These are phyloP conservation scores for Epinotia ramella DNA, from an alignment of 2,888 invertebrate species.

Conservation along the genomic window DNA sequence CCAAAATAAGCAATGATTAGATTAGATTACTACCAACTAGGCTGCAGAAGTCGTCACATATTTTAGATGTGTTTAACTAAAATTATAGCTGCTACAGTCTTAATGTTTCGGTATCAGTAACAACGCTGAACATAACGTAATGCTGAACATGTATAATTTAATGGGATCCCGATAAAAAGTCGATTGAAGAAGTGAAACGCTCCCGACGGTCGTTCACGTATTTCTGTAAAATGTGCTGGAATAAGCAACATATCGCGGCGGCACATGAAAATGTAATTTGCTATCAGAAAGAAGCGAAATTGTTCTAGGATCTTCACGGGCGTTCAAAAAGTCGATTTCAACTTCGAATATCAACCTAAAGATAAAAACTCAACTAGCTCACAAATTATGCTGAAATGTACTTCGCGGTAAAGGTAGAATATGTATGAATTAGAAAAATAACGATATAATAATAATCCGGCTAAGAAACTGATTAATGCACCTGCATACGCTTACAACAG, in stretches of 20 bases:
- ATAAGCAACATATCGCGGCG: slow-evolving; percentile 37
- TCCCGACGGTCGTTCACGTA: slow-evolving; percentile 31
- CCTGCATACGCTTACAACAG: slow-evolving; percentile 21
- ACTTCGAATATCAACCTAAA: slow-evolving; percentile 9
- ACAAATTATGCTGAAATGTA: not conserved
- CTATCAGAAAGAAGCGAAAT: slow-evolving; percentile 40
- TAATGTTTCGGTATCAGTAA: not conserved
- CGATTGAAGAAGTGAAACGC: slow-evolving; percentile 29
- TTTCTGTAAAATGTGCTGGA: slow-evolving; percentile 42
- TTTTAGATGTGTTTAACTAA: not conserved
- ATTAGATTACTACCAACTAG: no score
- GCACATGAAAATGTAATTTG: slow-evolving; percentile 44
- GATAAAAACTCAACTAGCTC: not conserved
- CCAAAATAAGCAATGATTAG: no score
- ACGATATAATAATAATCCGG: slow-evolving; percentile 7
- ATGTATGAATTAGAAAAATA: not conserved
- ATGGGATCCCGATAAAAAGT: slow-evolving; percentile 17
- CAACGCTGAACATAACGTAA: not conserved
- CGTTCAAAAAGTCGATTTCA: slow-evolving; percentile 31
- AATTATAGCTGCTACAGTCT: not conserved
- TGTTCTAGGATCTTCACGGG: slow-evolving; percentile 36
- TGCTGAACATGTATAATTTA: slow-evolving; percentile 7
- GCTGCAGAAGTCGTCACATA: no score
- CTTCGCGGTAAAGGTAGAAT: not conserved
- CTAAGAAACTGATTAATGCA: slow-evolving; percentile 31